Percentiles rank a stretch among this genome's conserved stretches.
These are phyloP conservation scores for Corynorhinus townsendii DNA, from an alignment of 2,113 vertebrate genomes.

Conservation along the genomic window DNA sequence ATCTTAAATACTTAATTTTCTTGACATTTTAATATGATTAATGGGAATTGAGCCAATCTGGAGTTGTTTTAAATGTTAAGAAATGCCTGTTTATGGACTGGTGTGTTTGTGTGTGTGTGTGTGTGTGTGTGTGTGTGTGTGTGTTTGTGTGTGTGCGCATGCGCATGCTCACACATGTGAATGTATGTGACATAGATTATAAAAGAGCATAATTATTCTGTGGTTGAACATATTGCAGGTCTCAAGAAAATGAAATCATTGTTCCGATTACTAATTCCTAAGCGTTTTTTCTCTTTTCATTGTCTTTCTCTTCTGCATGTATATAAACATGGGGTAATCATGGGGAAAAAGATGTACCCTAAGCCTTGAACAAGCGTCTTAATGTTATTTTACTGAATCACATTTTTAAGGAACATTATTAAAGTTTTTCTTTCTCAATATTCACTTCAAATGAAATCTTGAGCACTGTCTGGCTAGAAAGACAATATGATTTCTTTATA, in stretches of 20 bases:
- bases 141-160: neutral
- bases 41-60: conserved; percentile 43
- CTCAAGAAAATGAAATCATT: neutral
- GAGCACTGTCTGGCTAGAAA: neutral
- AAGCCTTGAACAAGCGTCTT: conserved; percentile 10
- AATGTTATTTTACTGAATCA: neutral
- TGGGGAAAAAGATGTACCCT: neutral
- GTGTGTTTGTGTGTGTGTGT: neutral
- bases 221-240: neutral
- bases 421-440: neutral
- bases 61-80: conserved; percentile 63
- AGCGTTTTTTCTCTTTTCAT: neutral
- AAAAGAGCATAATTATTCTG: conserved; percentile 24
- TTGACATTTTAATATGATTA: conserved; percentile 62
- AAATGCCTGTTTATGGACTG: conserved; percentile 39
- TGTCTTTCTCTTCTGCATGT: neutral
- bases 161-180: neutral
- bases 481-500: neutral
- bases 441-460: neutral
- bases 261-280: neutral
- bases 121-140: neutral
- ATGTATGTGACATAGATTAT: neutral
- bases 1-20: conserved; percentile 52
- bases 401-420: neutral
- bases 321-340: neutral